These are phyloP conservation scores for Metopolophium dirhodum DNA, from an alignment of 1,140 invertebrate species.

Conservation along the genomic window DNA sequence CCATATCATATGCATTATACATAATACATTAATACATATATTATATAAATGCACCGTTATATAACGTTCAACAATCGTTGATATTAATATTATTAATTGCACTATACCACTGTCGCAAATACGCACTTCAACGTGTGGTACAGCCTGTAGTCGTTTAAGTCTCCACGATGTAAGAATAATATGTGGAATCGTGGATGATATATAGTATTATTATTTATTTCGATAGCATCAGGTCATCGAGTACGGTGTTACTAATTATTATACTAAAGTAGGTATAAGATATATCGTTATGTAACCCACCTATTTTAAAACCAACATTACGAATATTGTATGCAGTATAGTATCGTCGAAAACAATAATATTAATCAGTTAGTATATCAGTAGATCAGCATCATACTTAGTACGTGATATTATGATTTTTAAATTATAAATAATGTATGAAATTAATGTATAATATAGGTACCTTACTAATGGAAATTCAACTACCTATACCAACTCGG, in stretches of 20 bases:
- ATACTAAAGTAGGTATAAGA: no score
- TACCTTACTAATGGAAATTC: background rate
- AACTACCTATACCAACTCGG: background rate
- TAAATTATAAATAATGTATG: no score
- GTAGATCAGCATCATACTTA: no score
- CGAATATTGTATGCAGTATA: no score
- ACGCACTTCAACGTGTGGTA: no score
- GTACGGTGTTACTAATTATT: no score
- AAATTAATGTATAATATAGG: background rate
- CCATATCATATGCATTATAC: constrained; percentile 1
- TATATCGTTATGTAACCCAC: no score
- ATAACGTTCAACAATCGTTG: background rate
- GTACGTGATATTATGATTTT: background rate
- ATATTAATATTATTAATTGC: background rate
- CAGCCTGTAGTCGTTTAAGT: background rate
- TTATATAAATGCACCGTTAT: constrained; percentile 5
- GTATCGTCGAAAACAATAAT: no score
- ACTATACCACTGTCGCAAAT: background rate
- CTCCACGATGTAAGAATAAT: background rate
- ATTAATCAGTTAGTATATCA: no score
- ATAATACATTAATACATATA: background rate
- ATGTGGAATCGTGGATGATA: background rate
- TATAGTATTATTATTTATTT: background rate
- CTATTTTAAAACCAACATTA: no score
- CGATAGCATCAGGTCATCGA: background rate